Conservation (phyloP, 1,140 invertebrate genomes). For the Periplaneta americana region DNA sequence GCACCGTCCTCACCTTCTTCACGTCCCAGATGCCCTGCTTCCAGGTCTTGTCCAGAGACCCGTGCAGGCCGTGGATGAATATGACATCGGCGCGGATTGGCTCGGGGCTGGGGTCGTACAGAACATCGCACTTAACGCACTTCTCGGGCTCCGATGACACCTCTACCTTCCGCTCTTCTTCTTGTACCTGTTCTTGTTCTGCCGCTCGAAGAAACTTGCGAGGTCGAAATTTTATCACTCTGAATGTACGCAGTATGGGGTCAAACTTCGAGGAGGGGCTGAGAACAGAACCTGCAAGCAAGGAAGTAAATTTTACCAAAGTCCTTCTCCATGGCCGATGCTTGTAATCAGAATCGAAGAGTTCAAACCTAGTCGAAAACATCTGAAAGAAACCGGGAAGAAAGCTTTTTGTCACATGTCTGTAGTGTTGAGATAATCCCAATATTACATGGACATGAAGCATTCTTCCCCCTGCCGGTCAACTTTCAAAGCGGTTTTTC, state of each 20-base stretch:
- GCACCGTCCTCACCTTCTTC: not conserved
- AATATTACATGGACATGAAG: no score
- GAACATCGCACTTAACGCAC: slow-evolving; percentile 38
- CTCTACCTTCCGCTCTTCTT: not conserved
- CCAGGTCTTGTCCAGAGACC: slow-evolving; percentile 50
- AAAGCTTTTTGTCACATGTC: no score
- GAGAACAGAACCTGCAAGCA: not conserved
- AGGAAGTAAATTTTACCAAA: no score
- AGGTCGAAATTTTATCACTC: not conserved
- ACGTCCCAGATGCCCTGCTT: slow-evolving; percentile 37
- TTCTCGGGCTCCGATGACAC: slow-evolving; percentile 20
- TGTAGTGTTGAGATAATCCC: no score
- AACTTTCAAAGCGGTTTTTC: no score
- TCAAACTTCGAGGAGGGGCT: not conserved
- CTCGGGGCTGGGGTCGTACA: slow-evolving; percentile 34
- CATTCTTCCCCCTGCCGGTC: no score
- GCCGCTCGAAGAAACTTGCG: not conserved
- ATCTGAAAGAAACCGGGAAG: no score
- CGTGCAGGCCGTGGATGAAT: slow-evolving; percentile 53
- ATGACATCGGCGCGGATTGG: slow-evolving; percentile 43
- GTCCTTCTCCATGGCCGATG: no score
- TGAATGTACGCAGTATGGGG: not conserved
- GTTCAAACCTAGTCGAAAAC: no score
- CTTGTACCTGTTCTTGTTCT: not conserved
- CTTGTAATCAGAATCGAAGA: no score